phyloP scores from a whole-genome alignment of 35 echinoderm and acorn worm genomes.

The Heliocidaris erythrogramma region DNA sequence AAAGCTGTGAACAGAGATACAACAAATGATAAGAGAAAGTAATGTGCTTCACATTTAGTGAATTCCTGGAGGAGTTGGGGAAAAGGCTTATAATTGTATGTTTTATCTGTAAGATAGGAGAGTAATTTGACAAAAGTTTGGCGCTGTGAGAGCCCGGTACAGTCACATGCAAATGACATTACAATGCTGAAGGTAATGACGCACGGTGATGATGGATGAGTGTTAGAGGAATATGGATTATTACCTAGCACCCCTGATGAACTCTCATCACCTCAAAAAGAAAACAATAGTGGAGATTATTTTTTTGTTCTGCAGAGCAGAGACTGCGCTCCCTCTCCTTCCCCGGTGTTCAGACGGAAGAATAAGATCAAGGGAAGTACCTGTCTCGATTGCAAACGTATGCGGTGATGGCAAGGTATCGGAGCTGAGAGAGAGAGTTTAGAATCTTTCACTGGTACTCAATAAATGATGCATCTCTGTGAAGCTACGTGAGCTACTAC shows the following conservation, averaged over 20 bases:
- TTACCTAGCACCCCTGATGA: not conserved
- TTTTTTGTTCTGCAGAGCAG: not conserved
- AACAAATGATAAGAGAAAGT: not conserved
- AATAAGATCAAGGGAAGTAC: not conserved
- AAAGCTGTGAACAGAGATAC: no score
- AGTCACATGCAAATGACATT: conserved; percentile 17
- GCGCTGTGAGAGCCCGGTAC: conserved; percentile 4
- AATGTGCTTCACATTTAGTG: not conserved
- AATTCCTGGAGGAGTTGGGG: not conserved
- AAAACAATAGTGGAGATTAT: not conserved
- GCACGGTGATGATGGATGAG: conserved; percentile 4
- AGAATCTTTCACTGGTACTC: not conserved
- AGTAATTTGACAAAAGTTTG: conserved; percentile 13
- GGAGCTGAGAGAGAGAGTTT: not conserved
- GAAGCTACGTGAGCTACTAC: no score
- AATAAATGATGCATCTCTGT: not conserved
- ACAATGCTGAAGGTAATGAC: conserved; percentile 2
- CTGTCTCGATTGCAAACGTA: not conserved
- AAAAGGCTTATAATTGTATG: not conserved
- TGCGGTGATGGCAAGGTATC: not conserved
- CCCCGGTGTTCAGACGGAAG: not conserved
- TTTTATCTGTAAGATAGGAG: not conserved
- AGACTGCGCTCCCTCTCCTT: not conserved
- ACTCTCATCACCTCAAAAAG: conserved; percentile 10
- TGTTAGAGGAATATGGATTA: not conserved